Evolutionary conservation across 2,113 vertebrate genomes (phyloP).

Genomic region (Erinaceus europaeus): DNA sequence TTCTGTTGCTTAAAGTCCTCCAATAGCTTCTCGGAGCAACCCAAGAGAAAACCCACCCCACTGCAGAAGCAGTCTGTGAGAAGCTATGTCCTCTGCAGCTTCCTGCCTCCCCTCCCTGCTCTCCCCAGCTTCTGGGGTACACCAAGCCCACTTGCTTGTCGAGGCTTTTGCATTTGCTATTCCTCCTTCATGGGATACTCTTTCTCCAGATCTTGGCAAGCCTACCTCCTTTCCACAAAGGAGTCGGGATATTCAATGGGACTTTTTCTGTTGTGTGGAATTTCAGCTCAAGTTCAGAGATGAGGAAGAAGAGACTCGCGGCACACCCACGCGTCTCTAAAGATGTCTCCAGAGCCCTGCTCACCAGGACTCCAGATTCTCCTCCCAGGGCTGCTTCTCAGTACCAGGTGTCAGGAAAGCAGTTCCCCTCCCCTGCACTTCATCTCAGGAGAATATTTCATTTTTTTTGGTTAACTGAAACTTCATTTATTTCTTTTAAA

Average conservation of each 20-base stretch:
- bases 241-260: not conserved
- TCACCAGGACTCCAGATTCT: too few relatives aligned
- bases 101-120: not conserved
- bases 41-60: not conserved
- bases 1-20: not conserved
- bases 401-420: too few relatives aligned
- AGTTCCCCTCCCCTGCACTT: too few relatives aligned
- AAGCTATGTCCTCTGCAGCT: not conserved
- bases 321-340: too few relatives aligned
- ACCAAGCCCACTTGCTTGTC: not conserved
- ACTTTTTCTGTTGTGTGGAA: not conserved
- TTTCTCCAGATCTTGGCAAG: not conserved
- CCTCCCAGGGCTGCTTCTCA: too few relatives aligned
- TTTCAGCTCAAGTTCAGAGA: not conserved
- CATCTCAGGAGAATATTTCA: too few relatives aligned
- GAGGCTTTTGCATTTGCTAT: not conserved
- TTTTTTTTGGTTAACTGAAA: too few relatives aligned
- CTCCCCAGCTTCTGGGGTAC: not conserved
- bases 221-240: not conserved
- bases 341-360: too few relatives aligned
- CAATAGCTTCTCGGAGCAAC: not conserved
- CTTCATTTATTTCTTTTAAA: too few relatives aligned
- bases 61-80: not conserved
- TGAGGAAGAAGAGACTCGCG: too few relatives aligned
- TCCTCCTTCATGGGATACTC: not conserved